Base-by-base conservation (phyloP, 2,113 vertebrate genomes). In the Dissostichus mawsoni region DNA sequence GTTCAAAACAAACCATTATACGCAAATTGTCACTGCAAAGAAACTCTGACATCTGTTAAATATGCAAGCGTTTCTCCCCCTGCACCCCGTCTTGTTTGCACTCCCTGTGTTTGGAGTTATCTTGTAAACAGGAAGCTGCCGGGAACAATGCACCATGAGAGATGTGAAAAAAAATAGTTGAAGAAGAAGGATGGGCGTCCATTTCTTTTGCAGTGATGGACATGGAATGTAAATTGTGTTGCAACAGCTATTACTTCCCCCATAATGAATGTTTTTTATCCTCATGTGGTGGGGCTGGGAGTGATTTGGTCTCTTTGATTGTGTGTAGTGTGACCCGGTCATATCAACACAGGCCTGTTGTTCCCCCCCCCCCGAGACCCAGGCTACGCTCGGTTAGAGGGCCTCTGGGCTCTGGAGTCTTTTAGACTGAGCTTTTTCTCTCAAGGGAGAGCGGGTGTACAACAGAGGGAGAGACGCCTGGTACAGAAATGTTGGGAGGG, bases 81-180 rank as follows among this genome's bases (percentile, higher is more conserved):
- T 41, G 36, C 36, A 41, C 25, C 47, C 16, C 55, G 14, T 81
- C 45, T 71, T 20, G 75, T 17, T 47, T 64, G 65, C 61, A 20
- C 45, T 41, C 20, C 45, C 29, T 48, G 41, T 79, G 86, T 85
- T 85, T 88, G 25, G 78, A 80, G 65, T 82, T 89, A 7, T 76
- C 50, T 29, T 66, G 81, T 94, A 94, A 95, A 94, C 92, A 93
- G 93, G 94, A 95, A 93, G 78, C 83, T 63, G 3, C 29, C 63
- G 81, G 73, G 87, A 93, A 95, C 93, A 95, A 91, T 93, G 74
- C 52, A 55, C 65, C 66, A 18, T 3, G 67, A 33, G 67, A 76
- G 81, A 80, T 48, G 29, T 66, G 57, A 56, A 56, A 78, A 20
- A 1, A 80, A 20, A 29, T 41, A 36, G 44, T 20, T 29, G 71